Base-by-base conservation (phyloP, 2,797 vertebrate genomes). In the Cyclura pinguis region DNA sequence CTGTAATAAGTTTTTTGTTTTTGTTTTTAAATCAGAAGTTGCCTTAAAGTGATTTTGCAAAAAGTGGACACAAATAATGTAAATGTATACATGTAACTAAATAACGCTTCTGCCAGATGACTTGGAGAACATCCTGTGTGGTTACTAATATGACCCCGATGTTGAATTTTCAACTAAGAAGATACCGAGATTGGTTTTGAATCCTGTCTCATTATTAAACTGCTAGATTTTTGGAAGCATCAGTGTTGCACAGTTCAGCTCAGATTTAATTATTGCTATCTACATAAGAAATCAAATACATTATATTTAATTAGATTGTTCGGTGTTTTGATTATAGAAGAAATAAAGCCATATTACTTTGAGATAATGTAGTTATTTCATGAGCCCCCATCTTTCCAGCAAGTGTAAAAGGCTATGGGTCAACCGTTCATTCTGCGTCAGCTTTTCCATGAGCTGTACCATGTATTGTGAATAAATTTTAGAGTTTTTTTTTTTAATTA, bases 351-450 rank as follows among this genome's bases (percentile, higher is more conserved):
- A 84, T 89, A 78, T 85, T 69, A 50, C 82, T 89, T 78, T 20
- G 88, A 78, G 88, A 85, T 85, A 84, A 89, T 89, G 82, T 69
- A 89, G 85, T 89, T 89, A 85, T 89, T 89, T 85, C 74, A 64
- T 55, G 52, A 85, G 35, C 59, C 5, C 20, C 24, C 82, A 69
- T 85, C 59, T 85, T 64, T 84, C 27, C 59, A 85, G 62, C 9
- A 35, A 74, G 59, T 27, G 24, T 22, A 32, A 69, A 82, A 76
- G 7, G 24, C 59, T 12, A 55, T 38, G 72, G 20, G 38, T 64
- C 27, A 47, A 32, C 29, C 42, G 67, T 84, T 42, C 47, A 85
- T 84, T 84, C 76, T 59, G 29, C 27, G 47, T 78, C 32, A 74
- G 24, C 55, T 38, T 38, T 59, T 84, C 55, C 27, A 8, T 22